phyloP scores from a whole-genome alignment of 2,888 invertebrate species.

The Emmelina monodactyla region DNA sequence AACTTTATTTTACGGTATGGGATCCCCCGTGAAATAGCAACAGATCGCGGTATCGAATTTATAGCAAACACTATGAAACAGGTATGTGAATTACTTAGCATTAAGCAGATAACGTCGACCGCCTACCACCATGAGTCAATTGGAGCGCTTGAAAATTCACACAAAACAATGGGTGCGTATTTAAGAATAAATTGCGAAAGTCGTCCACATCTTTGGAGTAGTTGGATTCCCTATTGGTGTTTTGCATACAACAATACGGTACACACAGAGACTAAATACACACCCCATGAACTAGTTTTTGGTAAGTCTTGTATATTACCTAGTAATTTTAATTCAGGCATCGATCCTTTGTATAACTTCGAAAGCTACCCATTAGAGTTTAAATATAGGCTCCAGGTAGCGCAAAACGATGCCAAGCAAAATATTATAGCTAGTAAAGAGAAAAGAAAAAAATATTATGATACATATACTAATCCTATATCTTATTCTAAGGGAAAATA shows the following conservation, averaged over 20 bases:
- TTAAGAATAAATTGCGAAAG: conserved; percentile 8
- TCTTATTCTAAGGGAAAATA: too few relatives aligned
- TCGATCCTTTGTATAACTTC: conserved; percentile 7
- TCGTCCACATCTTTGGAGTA: conserved; percentile 5
- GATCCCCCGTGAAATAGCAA: conserved; percentile 10
- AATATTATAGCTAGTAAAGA: conserved; percentile 8
- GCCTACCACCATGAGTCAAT: conserved; percentile 12
- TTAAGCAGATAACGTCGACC: conserved; percentile 13
- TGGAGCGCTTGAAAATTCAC: conserved; percentile 6
- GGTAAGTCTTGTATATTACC: conserved; percentile 8
- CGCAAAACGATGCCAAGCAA: conserved; percentile 3
- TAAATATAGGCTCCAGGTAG: conserved; percentile 7
- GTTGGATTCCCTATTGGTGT: conserved; percentile 5
- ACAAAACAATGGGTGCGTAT: conserved; percentile 7
- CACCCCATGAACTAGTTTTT: conserved; percentile 11
- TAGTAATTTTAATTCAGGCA: conserved; percentile 1
- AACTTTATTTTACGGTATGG: conserved; percentile 14
- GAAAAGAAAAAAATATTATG: conserved; percentile 10
- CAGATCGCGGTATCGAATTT: conserved; percentile 12
- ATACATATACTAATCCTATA: conserved; percentile 9
- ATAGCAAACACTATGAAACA: conserved; percentile 9
- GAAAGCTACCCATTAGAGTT: conserved; percentile 4
- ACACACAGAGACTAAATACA: conserved; percentile 5
- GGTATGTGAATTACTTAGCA: conserved; percentile 14
- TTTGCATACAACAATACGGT: conserved; percentile 5